phyloP scores from a whole-genome alignment of 2,888 invertebrate species.

The Cylindroiulus punctatus region DNA sequence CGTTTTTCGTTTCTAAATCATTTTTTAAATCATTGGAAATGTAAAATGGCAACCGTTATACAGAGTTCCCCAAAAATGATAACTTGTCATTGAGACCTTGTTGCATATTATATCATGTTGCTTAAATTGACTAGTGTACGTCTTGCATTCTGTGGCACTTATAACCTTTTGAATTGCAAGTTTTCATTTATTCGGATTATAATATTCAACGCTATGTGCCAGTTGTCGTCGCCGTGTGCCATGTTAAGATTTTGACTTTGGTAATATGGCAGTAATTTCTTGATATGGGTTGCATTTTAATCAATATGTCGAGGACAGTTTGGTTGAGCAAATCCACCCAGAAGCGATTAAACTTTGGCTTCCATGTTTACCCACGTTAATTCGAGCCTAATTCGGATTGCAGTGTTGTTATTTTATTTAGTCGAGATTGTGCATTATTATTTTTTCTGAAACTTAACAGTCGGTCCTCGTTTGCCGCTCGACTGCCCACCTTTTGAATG shows the following conservation, averaged over 20 bases:
- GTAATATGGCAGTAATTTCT: neutral
- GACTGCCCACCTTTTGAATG: neutral
- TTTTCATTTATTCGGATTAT: too few relatives aligned
- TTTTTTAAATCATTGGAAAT: too few relatives aligned
- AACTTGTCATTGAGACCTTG: too few relatives aligned
- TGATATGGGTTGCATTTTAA: neutral
- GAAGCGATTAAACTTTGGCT: neutral
- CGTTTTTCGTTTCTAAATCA: too few relatives aligned
- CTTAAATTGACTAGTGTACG: too few relatives aligned
- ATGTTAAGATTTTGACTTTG: neutral
- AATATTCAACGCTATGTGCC: too few relatives aligned
- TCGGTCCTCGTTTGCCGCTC: neutral
- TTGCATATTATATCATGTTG: too few relatives aligned
- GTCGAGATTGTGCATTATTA: slow-evolving; percentile 30
- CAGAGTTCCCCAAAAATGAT: too few relatives aligned
- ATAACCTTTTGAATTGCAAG: too few relatives aligned
- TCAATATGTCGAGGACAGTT: neutral
- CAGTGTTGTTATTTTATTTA: neutral
- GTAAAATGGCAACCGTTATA: too few relatives aligned
- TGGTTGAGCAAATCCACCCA: neutral
- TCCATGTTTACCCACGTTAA: slow-evolving; percentile 1
- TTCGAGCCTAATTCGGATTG: neutral
- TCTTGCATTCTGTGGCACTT: too few relatives aligned
- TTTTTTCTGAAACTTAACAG: neutral
- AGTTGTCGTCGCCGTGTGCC: too few relatives aligned